phyloP scores from a whole-genome alignment of 2,113 vertebrate species.

The Oceanites oceanicus region DNA sequence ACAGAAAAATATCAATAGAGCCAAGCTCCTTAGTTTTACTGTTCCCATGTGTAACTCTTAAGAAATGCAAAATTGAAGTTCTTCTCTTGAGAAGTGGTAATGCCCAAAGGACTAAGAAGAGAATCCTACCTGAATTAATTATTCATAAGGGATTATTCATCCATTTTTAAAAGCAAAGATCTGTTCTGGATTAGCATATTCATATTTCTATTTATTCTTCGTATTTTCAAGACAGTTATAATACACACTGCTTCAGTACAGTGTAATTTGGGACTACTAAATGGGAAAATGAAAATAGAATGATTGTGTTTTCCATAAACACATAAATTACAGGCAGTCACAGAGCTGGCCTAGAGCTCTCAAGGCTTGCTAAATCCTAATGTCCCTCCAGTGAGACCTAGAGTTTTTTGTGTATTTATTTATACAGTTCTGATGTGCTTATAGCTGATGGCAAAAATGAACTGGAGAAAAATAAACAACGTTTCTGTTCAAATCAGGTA shows the following conservation, averaged over 20 bases:
- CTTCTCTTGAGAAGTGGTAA: not conserved
- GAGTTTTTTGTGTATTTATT: not conserved
- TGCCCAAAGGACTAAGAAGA: not conserved
- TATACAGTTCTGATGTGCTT: not conserved
- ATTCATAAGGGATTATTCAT: not conserved
- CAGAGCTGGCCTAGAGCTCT: not conserved
- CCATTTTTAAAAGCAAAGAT: not conserved
- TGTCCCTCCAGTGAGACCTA: not conserved
- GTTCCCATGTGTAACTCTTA: not conserved
- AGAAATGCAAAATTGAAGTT: constrained; percentile 15
- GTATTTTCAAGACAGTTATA: not conserved
- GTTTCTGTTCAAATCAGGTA: not conserved
- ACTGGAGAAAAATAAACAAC: not conserved
- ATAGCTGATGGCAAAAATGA: not conserved
- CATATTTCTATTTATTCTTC: not conserved
- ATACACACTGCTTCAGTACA: not conserved
- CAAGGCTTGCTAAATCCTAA: not conserved
- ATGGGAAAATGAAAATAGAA: not conserved
- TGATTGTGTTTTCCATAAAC: not conserved
- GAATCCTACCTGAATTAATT: not conserved
- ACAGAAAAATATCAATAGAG: not conserved
- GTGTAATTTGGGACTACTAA: not conserved
- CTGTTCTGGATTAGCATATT: not conserved
- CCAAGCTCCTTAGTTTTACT: not conserved
- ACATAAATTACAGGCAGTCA: not conserved